These are phyloP conservation scores for Lycodopsis pacificus DNA, from an alignment of 2,797 vertebrate genomes.

Conservation along the genomic window DNA sequence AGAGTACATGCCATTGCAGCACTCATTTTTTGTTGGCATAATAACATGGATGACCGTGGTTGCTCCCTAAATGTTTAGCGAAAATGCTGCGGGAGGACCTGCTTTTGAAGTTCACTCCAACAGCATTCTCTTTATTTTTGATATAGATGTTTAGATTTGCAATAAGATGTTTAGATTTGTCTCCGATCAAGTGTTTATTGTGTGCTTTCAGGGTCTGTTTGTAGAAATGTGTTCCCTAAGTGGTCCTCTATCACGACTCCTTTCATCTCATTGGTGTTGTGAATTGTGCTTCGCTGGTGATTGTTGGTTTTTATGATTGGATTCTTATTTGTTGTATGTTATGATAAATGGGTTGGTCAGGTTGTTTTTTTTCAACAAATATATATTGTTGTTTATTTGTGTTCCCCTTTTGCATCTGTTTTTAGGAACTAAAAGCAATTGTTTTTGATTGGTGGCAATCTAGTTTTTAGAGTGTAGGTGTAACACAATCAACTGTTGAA, in stretches of 20 bases:
- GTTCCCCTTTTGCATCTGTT: constrained; percentile 29
- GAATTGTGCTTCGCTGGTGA: constrained; percentile 42
- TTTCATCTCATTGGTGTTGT: constrained; percentile 51
- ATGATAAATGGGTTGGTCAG: constrained; percentile 35
- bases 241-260: constrained; percentile 14
- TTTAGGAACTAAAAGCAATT: constrained; percentile 42
- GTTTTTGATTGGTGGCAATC: constrained; percentile 49
- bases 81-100: constrained; percentile 39
- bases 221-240: constrained; percentile 26
- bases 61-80: constrained; percentile 6
- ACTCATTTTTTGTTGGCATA: constrained; percentile 9
- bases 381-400: constrained; percentile 40
- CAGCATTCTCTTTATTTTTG: constrained; percentile 75
- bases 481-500: constrained; percentile 46
- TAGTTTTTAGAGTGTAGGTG: constrained; percentile 47
- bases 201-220: constrained; percentile 50
- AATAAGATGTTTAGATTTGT: constrained; percentile 65
- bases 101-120: constrained; percentile 41
- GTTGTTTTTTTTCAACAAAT: background rate
- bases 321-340: constrained; percentile 37
- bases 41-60: constrained; percentile 2
- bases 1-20: constrained; percentile 17
- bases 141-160: constrained; percentile 71
- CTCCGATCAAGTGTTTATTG: constrained; percentile 30
- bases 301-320: constrained; percentile 40